phyloP scores from a whole-genome alignment of 2,888 invertebrate species.

The Drosophila trichaetosa region DNA sequence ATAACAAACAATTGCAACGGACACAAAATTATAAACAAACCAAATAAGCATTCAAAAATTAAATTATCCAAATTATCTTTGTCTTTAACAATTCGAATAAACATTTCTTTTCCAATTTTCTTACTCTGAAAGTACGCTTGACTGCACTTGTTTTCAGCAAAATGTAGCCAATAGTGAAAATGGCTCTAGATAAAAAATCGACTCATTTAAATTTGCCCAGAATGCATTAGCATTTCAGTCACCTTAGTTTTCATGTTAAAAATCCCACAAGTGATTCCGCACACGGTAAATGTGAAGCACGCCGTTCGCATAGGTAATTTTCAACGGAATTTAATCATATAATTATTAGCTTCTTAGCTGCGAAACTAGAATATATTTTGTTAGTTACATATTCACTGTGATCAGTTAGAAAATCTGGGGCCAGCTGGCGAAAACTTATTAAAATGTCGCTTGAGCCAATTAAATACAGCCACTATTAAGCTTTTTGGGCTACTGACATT shows the following conservation, averaged over 20 bases:
- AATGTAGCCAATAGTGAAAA: not conserved
- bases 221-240: not conserved
- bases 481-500: slow-evolving; percentile 71
- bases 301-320: not conserved
- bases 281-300: not conserved
- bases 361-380: not conserved
- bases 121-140: not conserved
- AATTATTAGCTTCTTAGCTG: not conserved
- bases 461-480: slow-evolving; percentile 61
- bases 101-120: not conserved
- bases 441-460: slow-evolving; percentile 16
- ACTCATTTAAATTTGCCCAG: not conserved
- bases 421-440: slow-evolving; percentile 2
- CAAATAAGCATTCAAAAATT: not conserved
- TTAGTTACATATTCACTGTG: too few relatives aligned
- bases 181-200: not conserved
- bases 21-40: slow-evolving; percentile 25
- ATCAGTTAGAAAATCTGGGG: not conserved
- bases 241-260: not conserved
- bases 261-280: not conserved
- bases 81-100: not conserved
- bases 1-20: slow-evolving; percentile 67
- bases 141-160: not conserved
- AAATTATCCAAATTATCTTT: not conserved
- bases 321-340: not conserved